These are phyloP conservation scores for Ceramica pisi DNA, from an alignment of 2,888 invertebrate genomes.

Conservation along the genomic window DNA sequence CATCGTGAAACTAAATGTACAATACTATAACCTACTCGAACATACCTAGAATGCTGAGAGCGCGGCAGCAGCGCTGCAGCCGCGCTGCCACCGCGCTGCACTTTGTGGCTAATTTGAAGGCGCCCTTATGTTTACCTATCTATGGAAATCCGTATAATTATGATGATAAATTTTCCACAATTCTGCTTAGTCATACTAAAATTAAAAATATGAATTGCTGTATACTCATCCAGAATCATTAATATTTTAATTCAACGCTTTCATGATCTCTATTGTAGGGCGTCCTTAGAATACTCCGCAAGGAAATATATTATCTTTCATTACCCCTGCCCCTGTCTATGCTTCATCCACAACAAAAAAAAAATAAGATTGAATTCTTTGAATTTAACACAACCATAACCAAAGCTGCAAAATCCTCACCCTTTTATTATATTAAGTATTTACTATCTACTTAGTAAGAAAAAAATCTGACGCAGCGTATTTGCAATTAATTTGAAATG, in stretches of 20 bases:
- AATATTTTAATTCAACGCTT: neutral
- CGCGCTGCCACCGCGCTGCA: no score
- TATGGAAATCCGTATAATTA: no score
- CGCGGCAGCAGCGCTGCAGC: no score
- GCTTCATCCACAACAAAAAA: neutral
- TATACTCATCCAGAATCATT: conserved; percentile 34
- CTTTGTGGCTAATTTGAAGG: no score
- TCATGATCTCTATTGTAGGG: neutral
- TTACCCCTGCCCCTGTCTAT: neutral
- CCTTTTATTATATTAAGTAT: conserved; percentile 27
- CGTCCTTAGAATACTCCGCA: neutral
- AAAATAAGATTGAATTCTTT: conserved; percentile 23
- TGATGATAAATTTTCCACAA: neutral
- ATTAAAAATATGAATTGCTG: neutral
- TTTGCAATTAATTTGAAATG: conserved; percentile 39
- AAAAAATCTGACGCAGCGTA: conserved; percentile 29
- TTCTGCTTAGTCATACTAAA: neutral
- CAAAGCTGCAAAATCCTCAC: conserved; percentile 10
- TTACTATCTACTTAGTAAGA: neutral
- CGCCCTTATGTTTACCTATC: no score
- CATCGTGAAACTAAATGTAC: no score
- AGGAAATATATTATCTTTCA: neutral
- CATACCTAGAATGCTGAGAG: no score
- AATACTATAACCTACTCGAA: no score
- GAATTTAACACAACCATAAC: conserved; percentile 34